Base-by-base conservation (phyloP, 2,113 vertebrate species). In the Ictalurus furcatus region DNA sequence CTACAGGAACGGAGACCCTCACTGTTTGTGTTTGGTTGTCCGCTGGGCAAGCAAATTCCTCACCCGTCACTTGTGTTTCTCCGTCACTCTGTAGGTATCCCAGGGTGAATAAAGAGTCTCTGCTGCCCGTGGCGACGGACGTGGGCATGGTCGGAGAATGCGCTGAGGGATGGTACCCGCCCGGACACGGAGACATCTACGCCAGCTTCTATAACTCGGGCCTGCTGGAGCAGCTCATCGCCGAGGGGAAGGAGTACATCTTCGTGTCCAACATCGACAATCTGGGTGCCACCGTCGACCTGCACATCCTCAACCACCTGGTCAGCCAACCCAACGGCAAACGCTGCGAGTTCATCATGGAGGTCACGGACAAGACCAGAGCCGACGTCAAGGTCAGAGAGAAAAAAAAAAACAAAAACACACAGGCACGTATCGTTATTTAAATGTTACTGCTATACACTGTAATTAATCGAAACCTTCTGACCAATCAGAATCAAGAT, bases 181-280 rank as follows among this genome's bases (percentile, higher is more conserved):
- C 97, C 6, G 97, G 97, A 34, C 97, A 98, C 0, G 97, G 97
- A 11, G 97, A 98, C 78, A 97, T 97, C 93, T 98, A 98, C 0
- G 96, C 96, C 92, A 98, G 97, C 90, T 97, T 98, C 94, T 96
- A 96, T 91, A 97, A 97, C 92, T 98, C 97, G 0, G 97, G 97
- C 82, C 95, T 98, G 92, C 95, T 98, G 56, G 96, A 97, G 87
- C 96, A 93, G 87, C 95, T 98, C 30, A 96, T 98, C 0, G 92
- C 82, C 80, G 96, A 98, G 90, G 97, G 97, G 81, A 98, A 97
- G 92, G 97, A 98, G 82, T 98, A 97, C 89, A 97, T 98, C 93
- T 98, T 98, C 93, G 97, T 98, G 89, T 98, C 97, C 90, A 98
- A 98, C 90, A 98, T 98, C 89, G 97, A 98, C 93, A 98, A 98